Evolutionary conservation across 2,797 vertebrate genomes (phyloP), one percentile per base, ranked within the genome.

Genomic region (Bovichtus variegatus): DNA sequence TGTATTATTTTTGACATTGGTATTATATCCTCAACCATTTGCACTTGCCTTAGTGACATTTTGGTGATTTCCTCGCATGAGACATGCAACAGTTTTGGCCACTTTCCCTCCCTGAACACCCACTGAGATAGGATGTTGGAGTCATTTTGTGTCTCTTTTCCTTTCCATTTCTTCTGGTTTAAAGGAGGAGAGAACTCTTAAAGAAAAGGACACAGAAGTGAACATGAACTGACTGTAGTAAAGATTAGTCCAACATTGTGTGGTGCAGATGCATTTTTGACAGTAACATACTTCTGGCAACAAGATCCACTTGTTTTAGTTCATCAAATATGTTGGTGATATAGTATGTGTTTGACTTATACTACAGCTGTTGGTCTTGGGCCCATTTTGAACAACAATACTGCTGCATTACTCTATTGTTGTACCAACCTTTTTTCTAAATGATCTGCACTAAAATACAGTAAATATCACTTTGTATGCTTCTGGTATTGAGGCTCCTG

Each of bases 391-490:
- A 61, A 68, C 31, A 70, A 54, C 9, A 74, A 41, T 67, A 79
- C 61, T 62, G 21, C 61, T 73, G 70, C 66, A 76, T 73, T 72
- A 53, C 53, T 71, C 23, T 65, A 64, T 81, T 65, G 54, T 69
- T 65, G 53, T 34, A 80, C 40, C 7, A 57, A 34, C 4, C 19
- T 3, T 29, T 74, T 85, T 77, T 83, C 44, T 86, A 79, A 54
- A 67, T 80, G 44, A 73, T 59, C 38, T 75, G 50, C 66, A 74
- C 71, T 85, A 77, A 67, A 80, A 77, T 61, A 55, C 25, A 62
- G 18, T 74, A 81, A 74, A 74, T 73, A 54, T 81, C 57, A 78
- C 71, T 67, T 85, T 44, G 58, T 69, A 74, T 41, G 41, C 77
- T 63, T 80, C 76, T 76, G 59, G 62, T 74, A 63, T 27, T 27